Conservation (phyloP, 2,113 vertebrate genomes). For the Picathartes gymnocephalus region DNA sequence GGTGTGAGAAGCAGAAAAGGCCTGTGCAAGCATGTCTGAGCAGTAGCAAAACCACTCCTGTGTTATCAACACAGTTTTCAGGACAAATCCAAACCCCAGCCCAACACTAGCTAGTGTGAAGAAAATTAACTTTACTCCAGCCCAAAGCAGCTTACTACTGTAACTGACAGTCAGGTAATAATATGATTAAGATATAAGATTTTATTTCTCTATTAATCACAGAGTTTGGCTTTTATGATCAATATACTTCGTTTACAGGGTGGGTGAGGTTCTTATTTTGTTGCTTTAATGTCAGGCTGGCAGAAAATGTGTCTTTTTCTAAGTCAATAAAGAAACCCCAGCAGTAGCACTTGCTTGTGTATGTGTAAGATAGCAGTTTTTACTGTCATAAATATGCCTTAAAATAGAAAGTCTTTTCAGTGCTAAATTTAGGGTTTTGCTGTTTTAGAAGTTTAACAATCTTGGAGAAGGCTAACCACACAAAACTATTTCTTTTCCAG, state of each 20-base stretch:
- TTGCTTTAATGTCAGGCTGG: not conserved
- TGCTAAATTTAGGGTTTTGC: not conserved
- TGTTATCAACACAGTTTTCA: not conserved
- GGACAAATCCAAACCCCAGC: not conserved
- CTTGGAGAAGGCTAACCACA: not conserved
- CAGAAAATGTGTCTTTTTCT: not conserved
- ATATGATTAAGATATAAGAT: not conserved
- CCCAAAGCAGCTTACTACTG: not conserved
- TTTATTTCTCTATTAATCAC: slow-evolving; percentile 14
- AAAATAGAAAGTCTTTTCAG: not conserved
- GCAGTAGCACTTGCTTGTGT: not conserved
- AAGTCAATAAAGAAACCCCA: not conserved
- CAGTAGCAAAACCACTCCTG: not conserved
- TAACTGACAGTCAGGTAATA: not conserved
- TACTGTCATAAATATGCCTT: not conserved
- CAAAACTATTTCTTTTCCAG: not conserved
- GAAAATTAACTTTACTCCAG: not conserved
- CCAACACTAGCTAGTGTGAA: not conserved
- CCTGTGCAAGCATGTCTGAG: not conserved
- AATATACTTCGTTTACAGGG: not conserved
- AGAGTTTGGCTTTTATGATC: not conserved
- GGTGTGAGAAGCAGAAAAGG: not conserved
- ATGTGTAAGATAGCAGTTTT: not conserved
- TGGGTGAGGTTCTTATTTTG: not conserved
- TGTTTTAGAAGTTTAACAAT: not conserved